Conservation (phyloP, 2,888 invertebrate species). For the Lasioglossum lativentre region DNA sequence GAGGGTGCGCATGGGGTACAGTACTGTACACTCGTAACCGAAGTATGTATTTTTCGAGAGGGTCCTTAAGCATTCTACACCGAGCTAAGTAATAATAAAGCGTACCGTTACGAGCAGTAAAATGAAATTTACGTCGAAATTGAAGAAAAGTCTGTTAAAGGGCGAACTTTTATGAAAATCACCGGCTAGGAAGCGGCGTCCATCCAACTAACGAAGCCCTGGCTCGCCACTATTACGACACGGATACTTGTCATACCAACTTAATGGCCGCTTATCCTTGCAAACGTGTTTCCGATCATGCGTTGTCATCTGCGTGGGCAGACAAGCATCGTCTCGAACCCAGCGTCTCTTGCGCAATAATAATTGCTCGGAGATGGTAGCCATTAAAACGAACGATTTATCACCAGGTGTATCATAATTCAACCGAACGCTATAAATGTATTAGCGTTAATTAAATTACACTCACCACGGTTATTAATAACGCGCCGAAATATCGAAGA, state of each 20-base stretch:
- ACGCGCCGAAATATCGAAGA: conserved; percentile 33
- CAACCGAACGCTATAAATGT: conserved; percentile 59
- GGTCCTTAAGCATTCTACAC: not conserved
- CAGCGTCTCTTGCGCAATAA: conserved; percentile 51
- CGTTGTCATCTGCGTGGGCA: conserved; percentile 67
- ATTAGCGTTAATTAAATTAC: conserved; percentile 66
- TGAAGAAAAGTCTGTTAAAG: not conserved
- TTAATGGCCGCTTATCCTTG: conserved; percentile 56
- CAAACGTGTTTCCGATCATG: conserved; percentile 59
- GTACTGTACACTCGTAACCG: not conserved
- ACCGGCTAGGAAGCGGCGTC: not conserved
- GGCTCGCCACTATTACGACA: conserved; percentile 35
- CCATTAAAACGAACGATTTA: conserved; percentile 75
- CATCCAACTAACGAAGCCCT: conserved; percentile 34
- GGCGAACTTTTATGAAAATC: conserved; percentile 4
- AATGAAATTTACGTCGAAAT: conserved; percentile 3
- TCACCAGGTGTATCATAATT: conserved; percentile 66
- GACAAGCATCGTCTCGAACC: conserved; percentile 46
- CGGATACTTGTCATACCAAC: conserved; percentile 46
- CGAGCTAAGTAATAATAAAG: conserved; percentile 4
- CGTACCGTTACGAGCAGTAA: conserved; percentile 14
- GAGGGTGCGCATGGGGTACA: not conserved
- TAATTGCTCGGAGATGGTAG: conserved; percentile 65
- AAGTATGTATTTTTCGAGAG: not conserved
- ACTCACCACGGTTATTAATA: conserved; percentile 49